These are phyloP conservation scores for Watsonalla cultraria DNA, from an alignment of 2,888 invertebrate species.

Conservation along the genomic window DNA sequence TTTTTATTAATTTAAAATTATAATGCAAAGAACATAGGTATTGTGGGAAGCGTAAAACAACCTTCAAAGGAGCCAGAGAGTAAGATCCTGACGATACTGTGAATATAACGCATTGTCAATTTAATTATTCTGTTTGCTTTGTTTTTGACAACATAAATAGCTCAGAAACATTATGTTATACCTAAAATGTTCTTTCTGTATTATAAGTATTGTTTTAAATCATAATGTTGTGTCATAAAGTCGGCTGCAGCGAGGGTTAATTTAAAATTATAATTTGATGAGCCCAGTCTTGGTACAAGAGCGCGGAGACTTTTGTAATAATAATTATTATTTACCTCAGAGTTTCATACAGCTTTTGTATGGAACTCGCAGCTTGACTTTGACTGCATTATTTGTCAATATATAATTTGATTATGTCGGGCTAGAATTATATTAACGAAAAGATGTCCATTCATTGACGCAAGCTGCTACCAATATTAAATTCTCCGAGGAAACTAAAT, in stretches of 20 bases:
- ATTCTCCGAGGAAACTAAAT: slow-evolving; percentile 53
- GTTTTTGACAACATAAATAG: neutral
- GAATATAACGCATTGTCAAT: too few species aligned
- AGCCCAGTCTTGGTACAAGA: slow-evolving; percentile 35
- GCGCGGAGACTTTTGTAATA: slow-evolving; percentile 30
- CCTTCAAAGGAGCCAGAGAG: too few species aligned
- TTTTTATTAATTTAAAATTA: too few species aligned
- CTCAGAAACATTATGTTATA: neutral
- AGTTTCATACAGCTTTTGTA: slow-evolving; percentile 17
- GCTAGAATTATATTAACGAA: slow-evolving; percentile 55
- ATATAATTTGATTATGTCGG: slow-evolving; percentile 57
- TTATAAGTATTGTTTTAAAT: slow-evolving; percentile 30
- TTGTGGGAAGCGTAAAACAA: too few species aligned
- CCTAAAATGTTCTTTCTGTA: neutral
- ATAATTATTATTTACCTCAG: slow-evolving; percentile 42
- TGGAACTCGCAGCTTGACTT: slow-evolving; percentile 15
- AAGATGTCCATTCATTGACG: slow-evolving; percentile 56
- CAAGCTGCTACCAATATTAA: slow-evolving; percentile 68
- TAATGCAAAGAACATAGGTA: too few species aligned
- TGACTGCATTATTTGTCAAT: slow-evolving; percentile 35
- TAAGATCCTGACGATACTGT: too few species aligned
- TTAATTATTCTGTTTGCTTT: too few species aligned
- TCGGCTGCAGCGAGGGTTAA: slow-evolving; percentile 27
- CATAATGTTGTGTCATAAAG: slow-evolving; percentile 30
- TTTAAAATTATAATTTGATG: slow-evolving; percentile 51